phyloP scores from a whole-genome alignment of 2,888 invertebrate species.

The Cephonodes hylas region DNA sequence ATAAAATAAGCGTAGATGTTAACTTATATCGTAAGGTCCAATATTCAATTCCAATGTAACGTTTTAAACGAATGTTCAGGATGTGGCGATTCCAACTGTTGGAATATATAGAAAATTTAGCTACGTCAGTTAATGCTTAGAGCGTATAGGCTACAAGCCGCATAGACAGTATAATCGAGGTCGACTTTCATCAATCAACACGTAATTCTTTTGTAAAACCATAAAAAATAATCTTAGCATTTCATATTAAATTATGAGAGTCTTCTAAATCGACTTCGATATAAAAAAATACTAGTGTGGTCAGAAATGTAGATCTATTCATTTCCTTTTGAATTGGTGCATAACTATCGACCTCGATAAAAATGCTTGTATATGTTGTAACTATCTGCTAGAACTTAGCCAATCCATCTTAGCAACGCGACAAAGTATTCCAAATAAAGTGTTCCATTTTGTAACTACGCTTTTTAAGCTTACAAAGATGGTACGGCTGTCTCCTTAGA shows the following conservation, averaged over 20 bases:
- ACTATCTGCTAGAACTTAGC: not conserved
- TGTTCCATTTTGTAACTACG: constrained; percentile 17
- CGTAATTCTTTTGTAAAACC: not conserved
- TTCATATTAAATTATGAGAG: not conserved
- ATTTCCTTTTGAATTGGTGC: not conserved
- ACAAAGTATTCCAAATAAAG: constrained; percentile 4
- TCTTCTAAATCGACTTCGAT: not conserved
- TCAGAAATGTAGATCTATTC: not conserved
- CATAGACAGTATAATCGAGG: constrained; percentile 1
- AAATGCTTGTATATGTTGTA: not conserved
- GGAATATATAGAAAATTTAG: constrained; percentile 6
- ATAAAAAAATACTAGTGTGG: not conserved
- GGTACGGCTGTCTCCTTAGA: not conserved
- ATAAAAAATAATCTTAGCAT: not conserved
- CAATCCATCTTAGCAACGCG: not conserved
- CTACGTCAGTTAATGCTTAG: not conserved
- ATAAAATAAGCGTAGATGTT: constrained; percentile 16
- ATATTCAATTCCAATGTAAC: constrained; percentile 3
- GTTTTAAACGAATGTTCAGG: constrained; percentile 6
- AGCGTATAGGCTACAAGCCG: constrained; percentile 7
- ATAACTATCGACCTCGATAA: not conserved
- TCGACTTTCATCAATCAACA: not conserved
- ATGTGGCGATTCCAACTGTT: constrained; percentile 5
- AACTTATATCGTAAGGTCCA: constrained; percentile 3
- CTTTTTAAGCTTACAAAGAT: not conserved